These are phyloP conservation scores for Yponomeuta malinellus DNA, from an alignment of 2,888 invertebrate species.

Conservation along the genomic window DNA sequence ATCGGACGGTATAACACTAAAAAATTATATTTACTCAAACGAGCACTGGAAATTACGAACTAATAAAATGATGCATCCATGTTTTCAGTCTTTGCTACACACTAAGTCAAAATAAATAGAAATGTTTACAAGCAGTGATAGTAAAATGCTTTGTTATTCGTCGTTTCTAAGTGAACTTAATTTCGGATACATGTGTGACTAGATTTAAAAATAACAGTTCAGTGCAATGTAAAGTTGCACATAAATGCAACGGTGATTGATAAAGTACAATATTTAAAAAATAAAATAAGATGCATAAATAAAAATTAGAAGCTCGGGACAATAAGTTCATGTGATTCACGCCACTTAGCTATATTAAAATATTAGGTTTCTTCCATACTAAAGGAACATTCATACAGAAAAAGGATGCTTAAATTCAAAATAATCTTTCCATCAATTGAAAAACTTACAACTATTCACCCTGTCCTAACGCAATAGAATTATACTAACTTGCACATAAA, in stretches of 20 bases:
- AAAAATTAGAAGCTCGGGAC: too few relatives aligned
- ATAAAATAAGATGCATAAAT: too few relatives aligned
- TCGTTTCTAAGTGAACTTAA: too few relatives aligned
- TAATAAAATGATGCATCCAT: conserved; percentile 8
- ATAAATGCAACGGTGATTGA: not conserved
- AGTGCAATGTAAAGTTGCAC: not conserved
- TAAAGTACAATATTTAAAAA: too few relatives aligned
- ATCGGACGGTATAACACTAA: conserved; percentile 28
- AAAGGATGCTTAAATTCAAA: not conserved
- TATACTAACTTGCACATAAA: conserved; percentile 19
- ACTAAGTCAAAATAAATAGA: not conserved
- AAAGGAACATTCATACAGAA: not conserved
- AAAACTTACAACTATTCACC: not conserved
- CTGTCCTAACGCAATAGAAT: conserved; percentile 16
- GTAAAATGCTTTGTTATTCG: too few relatives aligned
- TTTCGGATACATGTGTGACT: not conserved
- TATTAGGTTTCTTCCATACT: not conserved
- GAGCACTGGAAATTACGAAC: not conserved
- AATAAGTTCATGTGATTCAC: not conserved
- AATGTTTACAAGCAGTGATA: too few relatives aligned
- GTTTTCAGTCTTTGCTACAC: conserved; percentile 9
- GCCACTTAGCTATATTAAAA: not conserved
- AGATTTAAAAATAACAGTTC: not conserved
- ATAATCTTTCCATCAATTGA: not conserved
- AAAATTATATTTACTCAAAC: conserved; percentile 7